Conservation (phyloP, 2,888 invertebrate genomes). For the Dolomedes plantarius region DNA sequence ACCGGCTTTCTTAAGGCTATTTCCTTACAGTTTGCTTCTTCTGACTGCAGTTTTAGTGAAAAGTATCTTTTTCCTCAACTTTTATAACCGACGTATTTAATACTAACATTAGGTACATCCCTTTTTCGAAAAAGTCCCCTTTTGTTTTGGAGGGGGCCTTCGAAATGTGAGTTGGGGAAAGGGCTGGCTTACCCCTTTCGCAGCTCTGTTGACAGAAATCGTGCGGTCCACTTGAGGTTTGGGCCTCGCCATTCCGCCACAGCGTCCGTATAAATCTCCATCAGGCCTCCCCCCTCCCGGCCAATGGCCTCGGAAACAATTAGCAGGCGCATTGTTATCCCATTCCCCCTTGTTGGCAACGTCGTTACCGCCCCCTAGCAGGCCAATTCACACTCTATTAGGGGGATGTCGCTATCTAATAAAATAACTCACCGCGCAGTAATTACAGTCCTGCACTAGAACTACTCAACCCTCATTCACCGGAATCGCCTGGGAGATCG, state of each 20-base stretch:
- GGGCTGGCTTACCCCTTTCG: too few relatives aligned
- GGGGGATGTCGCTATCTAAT: slow-evolving; percentile 70
- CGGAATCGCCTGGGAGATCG: slow-evolving; percentile 50
- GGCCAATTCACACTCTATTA: slow-evolving; percentile 71
- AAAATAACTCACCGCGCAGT: slow-evolving; percentile 70
- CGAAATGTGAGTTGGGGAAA: too few relatives aligned
- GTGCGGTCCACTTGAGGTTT: slow-evolving; percentile 14
- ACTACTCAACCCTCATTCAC: slow-evolving; percentile 28
- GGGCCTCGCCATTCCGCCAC: slow-evolving; percentile 9
- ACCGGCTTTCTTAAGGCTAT: too few relatives aligned
- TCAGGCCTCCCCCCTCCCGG: slow-evolving; percentile 10
- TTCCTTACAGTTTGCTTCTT: too few relatives aligned
- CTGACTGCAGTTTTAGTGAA: too few relatives aligned
- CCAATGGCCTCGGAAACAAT: slow-evolving; percentile 70
- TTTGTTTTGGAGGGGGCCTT: too few relatives aligned
- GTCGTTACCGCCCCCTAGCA: slow-evolving; percentile 37
- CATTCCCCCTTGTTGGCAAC: slow-evolving; percentile 44
- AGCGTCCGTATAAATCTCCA: slow-evolving; percentile 17
- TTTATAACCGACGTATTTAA: too few relatives aligned
- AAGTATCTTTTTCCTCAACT: too few relatives aligned
- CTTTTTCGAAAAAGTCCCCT: too few relatives aligned
- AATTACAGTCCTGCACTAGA: slow-evolving; percentile 67
- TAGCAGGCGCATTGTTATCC: slow-evolving; percentile 71
- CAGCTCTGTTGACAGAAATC: slow-evolving; percentile 15
- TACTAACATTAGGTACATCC: too few relatives aligned